Evolutionary conservation across 2,888 invertebrate species (phyloP), one percentile per base, ranked within the genome.

Genomic region (Coleophora flavipennella): DNA sequence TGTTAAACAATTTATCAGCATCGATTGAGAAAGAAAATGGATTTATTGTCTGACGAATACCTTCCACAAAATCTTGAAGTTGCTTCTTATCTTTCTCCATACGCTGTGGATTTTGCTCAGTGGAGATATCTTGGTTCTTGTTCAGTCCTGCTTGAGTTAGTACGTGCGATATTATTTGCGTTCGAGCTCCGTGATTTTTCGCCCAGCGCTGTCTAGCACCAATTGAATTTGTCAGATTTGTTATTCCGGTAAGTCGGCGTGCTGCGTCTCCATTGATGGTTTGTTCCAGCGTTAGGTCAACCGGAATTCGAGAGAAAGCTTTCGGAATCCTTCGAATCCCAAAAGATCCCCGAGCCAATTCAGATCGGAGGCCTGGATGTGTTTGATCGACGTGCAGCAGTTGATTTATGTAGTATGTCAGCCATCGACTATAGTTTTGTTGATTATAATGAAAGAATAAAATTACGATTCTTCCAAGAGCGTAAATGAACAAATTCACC

Each of bases 1-100:
- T 53, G 36, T 57, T 53, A 27, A 38, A 51, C 38, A 48, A 34
- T 25, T 39, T 20, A 45, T 45, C 34, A 31, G 38, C 42, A 34
- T 49, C 43, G 2, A 51, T 35, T 32, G 36, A 40, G 31, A 35
- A 13, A 41, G 42, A 41, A 41, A 57, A 54, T 47, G 53, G 57
- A 41, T 55, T 52, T 10, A 40, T 37, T 31, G 35, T 38, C 42
- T 46, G 35, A 11, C 27, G 39, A n/a, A 46, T 31, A 13, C 35
- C 11, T n/a, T 36, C 36, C 27, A 26, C 13, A 33, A 43, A 40
- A 14, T 14, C 28, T 37, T 39, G 26, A 29, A 41, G 45, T 28
- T 28, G 28, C 28, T 36, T 36, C 7, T 36, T n/a, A 28, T 28
- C 12, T 28, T 36, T 28, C 9, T 36, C 13, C 27, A 27, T 11